A percentile compares a stretch with the other conserved stretches of the same genome.
Evolutionary conservation across 2,113 vertebrate species (phyloP).

Genomic region (Meles meles): DNA sequence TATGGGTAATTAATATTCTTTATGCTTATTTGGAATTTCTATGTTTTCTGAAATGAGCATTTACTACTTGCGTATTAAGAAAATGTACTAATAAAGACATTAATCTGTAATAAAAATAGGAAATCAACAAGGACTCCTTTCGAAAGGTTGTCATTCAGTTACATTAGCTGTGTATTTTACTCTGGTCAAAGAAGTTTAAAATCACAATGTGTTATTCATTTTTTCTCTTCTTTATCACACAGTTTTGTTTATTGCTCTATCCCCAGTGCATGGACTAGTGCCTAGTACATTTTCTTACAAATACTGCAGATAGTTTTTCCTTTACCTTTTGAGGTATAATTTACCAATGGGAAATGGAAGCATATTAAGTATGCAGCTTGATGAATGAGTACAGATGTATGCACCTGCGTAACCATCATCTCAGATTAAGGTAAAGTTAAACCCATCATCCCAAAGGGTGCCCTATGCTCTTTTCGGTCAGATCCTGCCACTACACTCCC

Average conservation of each 20-base stretch:
- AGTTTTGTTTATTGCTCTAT: neutral
- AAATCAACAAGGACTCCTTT: neutral
- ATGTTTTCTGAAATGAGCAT: neutral
- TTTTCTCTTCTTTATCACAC: neutral
- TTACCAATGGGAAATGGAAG: neutral
- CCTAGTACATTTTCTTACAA: neutral
- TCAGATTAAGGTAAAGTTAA: neutral
- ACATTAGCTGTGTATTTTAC: neutral
- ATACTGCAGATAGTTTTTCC: neutral
- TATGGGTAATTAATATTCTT: conserved; percentile 15
- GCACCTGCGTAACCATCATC: neutral
- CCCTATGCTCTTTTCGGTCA: neutral
- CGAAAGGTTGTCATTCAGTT: neutral
- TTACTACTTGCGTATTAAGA: neutral
- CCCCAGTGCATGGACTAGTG: neutral
- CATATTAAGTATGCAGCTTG: neutral
- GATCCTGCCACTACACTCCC: neutral
- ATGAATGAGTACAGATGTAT: neutral
- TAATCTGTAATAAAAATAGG: conserved; percentile 32
- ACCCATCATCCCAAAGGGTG: neutral
- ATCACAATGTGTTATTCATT: neutral
- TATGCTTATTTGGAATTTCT: conserved; percentile 35
- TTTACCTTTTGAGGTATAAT: neutral
- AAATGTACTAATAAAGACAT: conserved; percentile 24
- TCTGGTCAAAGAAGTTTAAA: neutral